A percentile compares a stretch with the other conserved stretches of the same genome.
phyloP scores from a whole-genome alignment of 1,140 invertebrate genomes.

The Pseudoatta argentina region DNA sequence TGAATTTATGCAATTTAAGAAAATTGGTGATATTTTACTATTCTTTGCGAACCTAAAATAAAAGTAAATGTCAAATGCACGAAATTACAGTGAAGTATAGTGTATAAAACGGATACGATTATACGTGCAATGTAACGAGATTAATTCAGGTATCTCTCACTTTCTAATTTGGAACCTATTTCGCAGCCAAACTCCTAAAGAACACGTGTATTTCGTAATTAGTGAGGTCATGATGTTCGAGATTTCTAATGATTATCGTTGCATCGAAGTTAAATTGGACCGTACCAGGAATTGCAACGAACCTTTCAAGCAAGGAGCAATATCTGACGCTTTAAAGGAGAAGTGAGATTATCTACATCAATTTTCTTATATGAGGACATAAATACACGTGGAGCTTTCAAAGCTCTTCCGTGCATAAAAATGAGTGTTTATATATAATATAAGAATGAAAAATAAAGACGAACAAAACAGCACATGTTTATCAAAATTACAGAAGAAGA shows the following conservation, averaged over 20 bases:
- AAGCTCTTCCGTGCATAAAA: background rate
- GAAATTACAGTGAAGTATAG: background rate
- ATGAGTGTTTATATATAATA: background rate
- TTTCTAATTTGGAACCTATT: background rate
- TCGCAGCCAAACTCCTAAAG: background rate
- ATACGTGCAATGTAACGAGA: background rate
- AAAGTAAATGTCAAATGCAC: background rate
- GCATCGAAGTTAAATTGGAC: constrained; percentile 49
- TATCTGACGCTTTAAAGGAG: background rate
- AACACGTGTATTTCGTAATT: constrained; percentile 27
- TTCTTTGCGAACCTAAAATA: background rate
- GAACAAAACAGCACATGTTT: background rate
- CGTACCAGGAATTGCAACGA: background rate
- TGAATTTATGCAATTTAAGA: background rate
- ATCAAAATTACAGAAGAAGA: background rate
- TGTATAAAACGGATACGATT: background rate
- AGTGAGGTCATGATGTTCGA: constrained; percentile 8
- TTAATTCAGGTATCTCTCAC: background rate
- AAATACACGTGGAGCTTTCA: background rate
- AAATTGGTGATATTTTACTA: background rate
- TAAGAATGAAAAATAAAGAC: background rate
- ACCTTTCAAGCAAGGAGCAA: background rate
- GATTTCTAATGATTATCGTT: constrained; percentile 39
- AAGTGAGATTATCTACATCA: background rate
- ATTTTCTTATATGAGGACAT: constrained; percentile 17